Evolutionary conservation across 2,888 invertebrate genomes (phyloP), one percentile per base, ranked within the genome.

Genomic region (Drosophila tanythrix): DNA sequence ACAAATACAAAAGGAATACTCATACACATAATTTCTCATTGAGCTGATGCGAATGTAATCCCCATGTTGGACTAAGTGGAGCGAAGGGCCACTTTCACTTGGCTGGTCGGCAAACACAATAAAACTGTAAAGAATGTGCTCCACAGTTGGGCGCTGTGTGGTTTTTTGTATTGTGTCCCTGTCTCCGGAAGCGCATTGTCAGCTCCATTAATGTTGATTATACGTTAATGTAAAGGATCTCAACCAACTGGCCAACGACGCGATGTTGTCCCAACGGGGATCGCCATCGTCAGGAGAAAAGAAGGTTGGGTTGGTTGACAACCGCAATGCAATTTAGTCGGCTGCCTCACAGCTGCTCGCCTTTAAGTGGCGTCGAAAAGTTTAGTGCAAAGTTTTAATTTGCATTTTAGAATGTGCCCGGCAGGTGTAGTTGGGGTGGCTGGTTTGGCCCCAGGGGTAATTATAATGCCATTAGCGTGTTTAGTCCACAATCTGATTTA

Each of bases 391-490:
- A 83, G 74, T 88, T 76, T 83, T 88, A 75, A 85, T 87, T 85
- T 83, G 83, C 90, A 85, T 80, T 88, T 78, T 65, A 83, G 69
- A 71, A 65, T 56, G 72, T 66, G 74, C 55, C 72, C 51, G 72
- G 40, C 72, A 73, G 69, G 57, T 57, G 69, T 65, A 61, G 53
- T 51, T 64, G 61, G 58, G 48, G n/a, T 55, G 60, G 36, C 27
- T 38, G 27, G 36, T 36, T 40, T 46, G 51, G 8, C 79, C 76
- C 83, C 58, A 57, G 76, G 86, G 89, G 83, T 88, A 88, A 90
- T 88, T 88, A 88, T 90, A 88, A 88, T 90, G 90, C 83, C 90
- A 88, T 88, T 90, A 90, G 86, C 90, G 77, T 89, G 86, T 83
- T 88, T 88, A 90, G 86, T 75, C 53, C 87, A 79, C 88, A 88